These are phyloP conservation scores for Graphium colonna DNA, from an alignment of 2,888 invertebrate species.

Conservation along the genomic window DNA sequence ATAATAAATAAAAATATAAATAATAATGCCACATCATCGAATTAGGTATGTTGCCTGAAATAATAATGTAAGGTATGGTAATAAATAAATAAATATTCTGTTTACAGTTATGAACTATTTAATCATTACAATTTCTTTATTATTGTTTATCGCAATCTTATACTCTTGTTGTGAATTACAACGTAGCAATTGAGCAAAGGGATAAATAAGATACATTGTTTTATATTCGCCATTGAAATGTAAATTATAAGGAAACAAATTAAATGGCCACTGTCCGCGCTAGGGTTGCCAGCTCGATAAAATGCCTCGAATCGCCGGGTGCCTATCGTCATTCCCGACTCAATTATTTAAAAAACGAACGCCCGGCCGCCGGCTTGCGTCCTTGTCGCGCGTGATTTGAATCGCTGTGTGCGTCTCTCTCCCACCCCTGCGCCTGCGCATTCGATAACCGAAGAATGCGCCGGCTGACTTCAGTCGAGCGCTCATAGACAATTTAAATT, in stretches of 20 bases:
- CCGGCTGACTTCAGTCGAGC: slow-evolving; percentile 75
- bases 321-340: slow-evolving; percentile 75
- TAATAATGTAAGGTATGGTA: too few relatives aligned
- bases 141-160: too few relatives aligned
- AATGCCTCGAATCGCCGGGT: slow-evolving; percentile 68
- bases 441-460: slow-evolving; percentile 74
- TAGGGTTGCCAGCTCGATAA: slow-evolving; percentile 70
- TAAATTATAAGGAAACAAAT: slow-evolving; percentile 65
- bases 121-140: too few relatives aligned
- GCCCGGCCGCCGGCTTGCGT: slow-evolving; percentile 51
- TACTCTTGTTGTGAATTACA: too few relatives aligned
- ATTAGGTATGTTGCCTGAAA: too few relatives aligned
- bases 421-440: slow-evolving; percentile 60
- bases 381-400: slow-evolving; percentile 56
- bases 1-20: too few relatives aligned
- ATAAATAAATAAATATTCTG: too few relatives aligned
- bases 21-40: too few relatives aligned
- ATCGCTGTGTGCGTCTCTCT: slow-evolving; percentile 48
- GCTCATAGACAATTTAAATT: slow-evolving; percentile 78
- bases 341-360: slow-evolving; percentile 77
- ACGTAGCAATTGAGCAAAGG: slow-evolving; percentile 1
- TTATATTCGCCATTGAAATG: slow-evolving; percentile 44
- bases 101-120: too few relatives aligned
- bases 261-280: slow-evolving; percentile 63
- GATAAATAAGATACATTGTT: slow-evolving; percentile 36